phyloP scores from a whole-genome alignment of 2,113 vertebrate genomes.

The Forbesichthys papilliferus region DNA sequence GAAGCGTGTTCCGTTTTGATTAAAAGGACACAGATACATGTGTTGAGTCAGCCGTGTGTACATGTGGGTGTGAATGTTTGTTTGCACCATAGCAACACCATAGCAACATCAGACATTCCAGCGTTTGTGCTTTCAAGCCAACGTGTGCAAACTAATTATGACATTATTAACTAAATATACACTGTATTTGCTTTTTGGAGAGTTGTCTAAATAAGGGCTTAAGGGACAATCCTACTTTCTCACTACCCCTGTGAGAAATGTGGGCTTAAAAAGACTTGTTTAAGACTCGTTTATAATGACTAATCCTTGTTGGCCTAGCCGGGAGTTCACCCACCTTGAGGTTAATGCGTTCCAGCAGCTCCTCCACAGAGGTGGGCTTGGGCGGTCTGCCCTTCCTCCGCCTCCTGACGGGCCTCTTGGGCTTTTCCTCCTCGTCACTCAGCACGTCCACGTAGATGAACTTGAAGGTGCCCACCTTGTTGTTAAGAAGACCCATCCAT shows the following conservation, averaged over 20 bases:
- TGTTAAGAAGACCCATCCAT: slow-evolving; percentile 98
- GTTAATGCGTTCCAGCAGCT: slow-evolving; percentile 94
- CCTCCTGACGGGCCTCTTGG: slow-evolving; percentile 87
- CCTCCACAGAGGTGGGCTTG: slow-evolving; percentile 95
- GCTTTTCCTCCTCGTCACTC: slow-evolving; percentile 91
- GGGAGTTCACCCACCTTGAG: slow-evolving; percentile 83
- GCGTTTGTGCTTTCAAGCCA: slow-evolving; percentile 26
- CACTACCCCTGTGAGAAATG: too few species aligned
- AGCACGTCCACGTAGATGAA: slow-evolving; percentile 98
- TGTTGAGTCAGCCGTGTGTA: slow-evolving; percentile 34
- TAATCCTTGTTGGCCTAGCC: background rate
- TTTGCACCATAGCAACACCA: slow-evolving; percentile 17
- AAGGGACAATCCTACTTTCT: too few species aligned
- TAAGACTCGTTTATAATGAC: background rate
- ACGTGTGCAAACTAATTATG: background rate
- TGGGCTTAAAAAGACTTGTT: too few species aligned
- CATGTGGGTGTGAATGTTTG: slow-evolving; percentile 54
- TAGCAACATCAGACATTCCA: slow-evolving; percentile 37
- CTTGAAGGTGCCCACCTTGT: slow-evolving; percentile 99
- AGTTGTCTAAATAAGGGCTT: too few species aligned
- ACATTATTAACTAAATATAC: too few species aligned
- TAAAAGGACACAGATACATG: slow-evolving; percentile 46
- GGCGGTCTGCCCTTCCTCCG: slow-evolving; percentile 88
- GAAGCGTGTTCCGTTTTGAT: slow-evolving; percentile 27
- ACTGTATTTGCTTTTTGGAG: too few species aligned